Percentiles rank a stretch among this genome's conserved stretches.
Conservation (phyloP, 2,797 vertebrate species). For the Potorous gilbertii region DNA sequence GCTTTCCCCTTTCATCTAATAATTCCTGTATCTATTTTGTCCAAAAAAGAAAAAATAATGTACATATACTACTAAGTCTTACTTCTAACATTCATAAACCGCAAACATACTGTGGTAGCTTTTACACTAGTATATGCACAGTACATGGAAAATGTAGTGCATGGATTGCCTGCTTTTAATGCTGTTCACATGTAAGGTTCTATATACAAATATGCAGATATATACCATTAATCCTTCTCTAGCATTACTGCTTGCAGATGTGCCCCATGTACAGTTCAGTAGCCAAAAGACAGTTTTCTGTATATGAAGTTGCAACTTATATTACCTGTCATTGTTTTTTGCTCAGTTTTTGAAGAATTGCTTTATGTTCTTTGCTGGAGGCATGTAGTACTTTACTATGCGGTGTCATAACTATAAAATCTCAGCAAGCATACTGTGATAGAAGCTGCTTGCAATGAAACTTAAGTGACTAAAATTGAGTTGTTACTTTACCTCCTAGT, state of each 20-base stretch:
- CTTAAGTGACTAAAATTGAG: fast-evolving
- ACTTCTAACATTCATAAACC: background rate
- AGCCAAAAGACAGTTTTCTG: background rate
- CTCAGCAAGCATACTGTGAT: background rate
- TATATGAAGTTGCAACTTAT: background rate
- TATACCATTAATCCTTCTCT: background rate
- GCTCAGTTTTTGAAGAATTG: background rate
- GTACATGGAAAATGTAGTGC: background rate
- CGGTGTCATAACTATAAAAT: background rate
- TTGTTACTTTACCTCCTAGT: background rate
- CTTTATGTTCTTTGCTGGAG: background rate
- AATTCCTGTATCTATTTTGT: background rate
- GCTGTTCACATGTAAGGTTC: background rate
- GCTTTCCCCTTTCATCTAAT: background rate
- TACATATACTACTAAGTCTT: fast-evolving
- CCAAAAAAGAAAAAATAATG: background rate
- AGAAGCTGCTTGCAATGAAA: background rate
- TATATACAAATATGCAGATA: background rate
- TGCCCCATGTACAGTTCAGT: background rate
- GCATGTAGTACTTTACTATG: background rate
- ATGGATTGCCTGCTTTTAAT: background rate
- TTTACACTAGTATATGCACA: background rate
- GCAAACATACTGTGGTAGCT: fast-evolving
- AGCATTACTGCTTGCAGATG: background rate
- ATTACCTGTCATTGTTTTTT: background rate